Conservation (phyloP, 2,797 vertebrate species). For the Gymnoscopelus braueri region DNA sequence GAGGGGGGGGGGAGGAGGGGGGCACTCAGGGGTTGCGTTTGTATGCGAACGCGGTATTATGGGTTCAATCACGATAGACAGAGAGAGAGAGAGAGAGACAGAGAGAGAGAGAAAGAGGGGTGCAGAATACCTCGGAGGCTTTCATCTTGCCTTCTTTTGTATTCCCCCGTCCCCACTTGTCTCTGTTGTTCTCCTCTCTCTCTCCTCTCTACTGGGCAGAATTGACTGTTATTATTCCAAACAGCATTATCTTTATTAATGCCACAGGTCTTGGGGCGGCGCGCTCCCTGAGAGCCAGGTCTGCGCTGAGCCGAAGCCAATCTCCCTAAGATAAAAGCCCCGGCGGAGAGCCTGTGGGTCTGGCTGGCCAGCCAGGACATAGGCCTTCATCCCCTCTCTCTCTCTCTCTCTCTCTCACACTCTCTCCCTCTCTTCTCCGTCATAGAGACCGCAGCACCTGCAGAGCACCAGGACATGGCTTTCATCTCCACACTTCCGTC, state of each 20-base stretch:
- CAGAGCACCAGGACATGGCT: constrained; percentile 70
- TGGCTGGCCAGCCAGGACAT: constrained; percentile 54
- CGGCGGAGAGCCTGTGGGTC: constrained; percentile 55
- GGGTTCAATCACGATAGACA: constrained; percentile 61
- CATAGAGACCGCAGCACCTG: constrained; percentile 52
- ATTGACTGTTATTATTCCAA: constrained; percentile 84
- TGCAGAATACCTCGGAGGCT: constrained; percentile 69
- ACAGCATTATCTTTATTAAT: constrained; percentile 83
- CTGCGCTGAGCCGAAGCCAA: constrained; percentile 68
- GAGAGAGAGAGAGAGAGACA: constrained; percentile 7
- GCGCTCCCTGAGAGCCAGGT: constrained; percentile 59
- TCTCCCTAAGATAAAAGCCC: constrained; percentile 83
- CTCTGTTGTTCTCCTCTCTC: constrained; percentile 64
- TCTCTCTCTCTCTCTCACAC: constrained; percentile 47
- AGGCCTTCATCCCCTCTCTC: constrained; percentile 70
- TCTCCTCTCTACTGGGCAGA: constrained; percentile 61
- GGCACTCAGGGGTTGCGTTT: constrained; percentile 65
- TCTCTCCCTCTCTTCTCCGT: constrained; percentile 54
- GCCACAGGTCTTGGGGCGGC: constrained; percentile 73
- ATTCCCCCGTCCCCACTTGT: constrained; percentile 55
- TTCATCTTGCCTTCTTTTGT: constrained; percentile 84
- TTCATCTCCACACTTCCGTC: constrained; percentile 74
- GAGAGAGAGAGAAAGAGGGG: constrained; percentile 49
- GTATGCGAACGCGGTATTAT: constrained; percentile 68
- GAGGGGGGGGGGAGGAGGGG: constrained; percentile 26